Conservation (phyloP, 2,888 invertebrate species). For the Schizaphis graminum region DNA sequence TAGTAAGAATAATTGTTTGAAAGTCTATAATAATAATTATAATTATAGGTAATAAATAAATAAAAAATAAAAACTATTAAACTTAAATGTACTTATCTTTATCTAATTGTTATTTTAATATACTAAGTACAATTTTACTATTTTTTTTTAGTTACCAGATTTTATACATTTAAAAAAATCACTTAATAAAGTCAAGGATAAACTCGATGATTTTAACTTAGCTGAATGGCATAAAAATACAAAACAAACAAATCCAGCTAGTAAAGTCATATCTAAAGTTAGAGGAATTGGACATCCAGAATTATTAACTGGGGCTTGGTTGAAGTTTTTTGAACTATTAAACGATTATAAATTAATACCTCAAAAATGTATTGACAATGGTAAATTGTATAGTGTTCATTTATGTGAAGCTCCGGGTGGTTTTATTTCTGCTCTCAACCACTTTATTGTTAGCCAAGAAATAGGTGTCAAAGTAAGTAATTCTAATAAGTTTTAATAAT, state of each 20-base stretch:
- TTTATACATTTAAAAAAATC: slow-evolving; percentile 75
- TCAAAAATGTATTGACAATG: slow-evolving; percentile 71
- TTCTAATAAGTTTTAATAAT: neutral
- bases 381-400: slow-evolving; percentile 80
- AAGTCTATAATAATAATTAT: neutral
- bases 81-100: neutral
- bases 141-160: slow-evolving; percentile 60
- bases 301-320: slow-evolving; percentile 89
- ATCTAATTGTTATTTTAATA: neutral
- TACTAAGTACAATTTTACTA: neutral
- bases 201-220: slow-evolving; percentile 83
- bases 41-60: neutral
- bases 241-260: slow-evolving; percentile 81
- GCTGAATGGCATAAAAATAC: slow-evolving; percentile 90
- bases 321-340: slow-evolving; percentile 90
- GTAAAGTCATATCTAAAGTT: slow-evolving; percentile 73
- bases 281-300: slow-evolving; percentile 77
- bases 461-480: slow-evolving; percentile 59
- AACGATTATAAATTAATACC: slow-evolving; percentile 77
- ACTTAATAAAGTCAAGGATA: slow-evolving; percentile 83
- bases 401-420: slow-evolving; percentile 98
- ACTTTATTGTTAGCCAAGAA: slow-evolving; percentile 79
- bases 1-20: neutral
- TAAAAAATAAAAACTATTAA: neutral
- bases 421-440: slow-evolving; percentile 91